Evolutionary conservation across 2,888 invertebrate genomes (phyloP), one percentile per base, ranked within the genome.

Genomic region (Amiota minor): DNA sequence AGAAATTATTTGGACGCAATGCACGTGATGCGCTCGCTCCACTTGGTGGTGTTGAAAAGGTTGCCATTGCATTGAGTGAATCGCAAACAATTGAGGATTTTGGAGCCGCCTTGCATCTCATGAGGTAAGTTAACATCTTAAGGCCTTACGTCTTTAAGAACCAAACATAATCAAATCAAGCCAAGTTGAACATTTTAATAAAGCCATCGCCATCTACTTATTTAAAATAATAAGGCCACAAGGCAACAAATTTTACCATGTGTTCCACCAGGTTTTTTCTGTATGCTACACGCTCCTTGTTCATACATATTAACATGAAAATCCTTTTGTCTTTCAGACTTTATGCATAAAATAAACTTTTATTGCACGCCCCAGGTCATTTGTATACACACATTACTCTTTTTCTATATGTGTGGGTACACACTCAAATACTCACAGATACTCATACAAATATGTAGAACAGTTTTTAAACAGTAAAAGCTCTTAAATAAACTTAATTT

Each of bases 21-120:
- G 98, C 98, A 47, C 92, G 97, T 80, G 97, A 98, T 88, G 96
- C 97, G 2, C 92, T 98, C 72, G 94, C 94, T 81, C 97, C 97
- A 2, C 92, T 98, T 75, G 98, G 98, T 61, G 98, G 98, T 61
- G 97, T 98, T 18, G 96, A 98, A 87, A 96, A 96, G 90, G 98
- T 98, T 71, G 98, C 98, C 76, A 97, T 98, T 82, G 97, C 98
- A 73, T 92, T 98, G 75, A 78, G 92, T 95, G 97, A 97, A 91
- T 97, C 97, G 23, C 97, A 97, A 91, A 97, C 97, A 47, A 96
- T 97, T 88, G 97, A 97, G 90, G 97, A 97, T 90, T 97, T 97
- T 88, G 90, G 90, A 45, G 90, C 90, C 49, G 90, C 90, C 74
- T 75, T 90, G 74, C 90, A 90, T 85, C 81, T 90, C 78, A 90